A percentile compares a stretch with the other conserved stretches of the same genome.
phyloP scores from a whole-genome alignment of 2,113 vertebrate genomes.

The Sphaerodactylus townsendi region DNA sequence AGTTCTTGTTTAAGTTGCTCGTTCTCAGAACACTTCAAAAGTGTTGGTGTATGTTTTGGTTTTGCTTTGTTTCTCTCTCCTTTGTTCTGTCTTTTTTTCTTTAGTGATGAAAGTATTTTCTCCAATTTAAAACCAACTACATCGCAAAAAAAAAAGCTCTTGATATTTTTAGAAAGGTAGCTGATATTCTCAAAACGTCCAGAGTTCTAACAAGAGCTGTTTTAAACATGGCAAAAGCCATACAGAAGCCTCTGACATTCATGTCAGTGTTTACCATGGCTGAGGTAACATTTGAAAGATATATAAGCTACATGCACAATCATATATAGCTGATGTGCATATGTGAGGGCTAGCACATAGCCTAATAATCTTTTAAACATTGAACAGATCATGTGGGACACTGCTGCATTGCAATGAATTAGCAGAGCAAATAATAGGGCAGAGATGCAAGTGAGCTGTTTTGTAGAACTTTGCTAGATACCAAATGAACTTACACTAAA shows the following conservation, averaged over 20 bases:
- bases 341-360: not conserved
- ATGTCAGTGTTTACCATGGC: not conserved
- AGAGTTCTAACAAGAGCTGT: not conserved
- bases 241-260: not conserved
- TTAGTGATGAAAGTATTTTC: not conserved
- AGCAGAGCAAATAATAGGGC: too few species aligned
- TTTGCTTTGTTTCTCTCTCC: not conserved
- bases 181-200: slow-evolving; percentile 14
- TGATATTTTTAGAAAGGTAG: not conserved
- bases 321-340: not conserved
- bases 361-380: too few species aligned
- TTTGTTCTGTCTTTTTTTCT: not conserved
- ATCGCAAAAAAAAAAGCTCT: not conserved
- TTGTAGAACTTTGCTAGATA: too few species aligned
- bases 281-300: not conserved
- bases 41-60: not conserved
- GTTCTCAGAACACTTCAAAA: not conserved
- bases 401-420: too few species aligned
- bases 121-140: not conserved
- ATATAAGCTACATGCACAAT: too few species aligned
- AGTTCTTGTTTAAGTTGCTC: not conserved
- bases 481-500: too few species aligned
- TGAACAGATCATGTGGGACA: too few species aligned
- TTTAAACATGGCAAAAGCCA: not conserved
- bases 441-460: too few species aligned